Evolutionary conservation across 2,888 invertebrate species (phyloP).

Genomic region (Gasteruption jaculator): DNA sequence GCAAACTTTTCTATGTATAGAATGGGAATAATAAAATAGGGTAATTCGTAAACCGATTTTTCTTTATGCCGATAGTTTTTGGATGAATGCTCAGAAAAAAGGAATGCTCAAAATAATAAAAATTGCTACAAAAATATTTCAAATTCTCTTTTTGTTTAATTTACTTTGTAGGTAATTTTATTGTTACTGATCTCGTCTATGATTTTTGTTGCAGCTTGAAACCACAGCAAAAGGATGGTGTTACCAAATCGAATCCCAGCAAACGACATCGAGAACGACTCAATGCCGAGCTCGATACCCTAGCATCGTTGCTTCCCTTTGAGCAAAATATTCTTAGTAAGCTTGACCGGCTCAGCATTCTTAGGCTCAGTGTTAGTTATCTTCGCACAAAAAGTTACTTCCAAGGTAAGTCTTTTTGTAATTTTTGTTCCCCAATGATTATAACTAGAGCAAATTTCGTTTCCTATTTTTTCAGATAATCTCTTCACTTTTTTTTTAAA

Average conservation of each 20-base stretch:
- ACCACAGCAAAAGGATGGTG: conserved; percentile 91
- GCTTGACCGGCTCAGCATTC: conserved; percentile 94
- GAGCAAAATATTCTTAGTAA: conserved; percentile 98
- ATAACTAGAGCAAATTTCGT: too few relatives aligned
- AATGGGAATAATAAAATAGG: too few relatives aligned
- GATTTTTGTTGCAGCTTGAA: conserved; percentile 73
- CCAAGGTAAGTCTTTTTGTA: conserved; percentile 73
- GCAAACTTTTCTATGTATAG: too few relatives aligned
- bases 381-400: conserved; percentile 99
- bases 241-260: conserved; percentile 96
- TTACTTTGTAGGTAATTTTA: too few relatives aligned
- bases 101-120: too few relatives aligned
- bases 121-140: too few relatives aligned
- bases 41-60: too few relatives aligned
- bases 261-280: conserved; percentile 96
- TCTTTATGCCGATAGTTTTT: too few relatives aligned
- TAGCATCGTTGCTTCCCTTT: conserved; percentile 92
- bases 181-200: too few relatives aligned
- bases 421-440: conserved; percentile 8
- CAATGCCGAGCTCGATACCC: conserved; percentile 95
- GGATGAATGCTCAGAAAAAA: too few relatives aligned
- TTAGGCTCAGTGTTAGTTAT: conserved; percentile 96
- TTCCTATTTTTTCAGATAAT: conserved; percentile 11
- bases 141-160: too few relatives aligned
- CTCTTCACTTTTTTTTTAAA: conserved; percentile 6